Evolutionary conservation across 1,140 invertebrate genomes (phyloP), one percentile per base, ranked within the genome.

Genomic region (Temnothorax longispinosus): DNA sequence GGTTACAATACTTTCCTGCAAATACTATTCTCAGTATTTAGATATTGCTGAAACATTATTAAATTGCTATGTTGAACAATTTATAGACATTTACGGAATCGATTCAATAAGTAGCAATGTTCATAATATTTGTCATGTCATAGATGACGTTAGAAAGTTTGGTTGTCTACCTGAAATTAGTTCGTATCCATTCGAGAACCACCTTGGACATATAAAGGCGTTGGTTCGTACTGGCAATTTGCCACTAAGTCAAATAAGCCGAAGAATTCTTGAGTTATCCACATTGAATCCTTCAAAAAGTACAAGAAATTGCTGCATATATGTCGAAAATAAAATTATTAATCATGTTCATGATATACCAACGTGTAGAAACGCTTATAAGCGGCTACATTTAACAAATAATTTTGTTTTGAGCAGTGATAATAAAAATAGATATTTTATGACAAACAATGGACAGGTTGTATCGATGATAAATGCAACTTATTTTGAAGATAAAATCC

Each of bases 61-160:
- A 54, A 52, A 38, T 11, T 0, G 7, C 7, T 72, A 72, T 72
- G 4, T 72, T 35, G 50, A 72, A 3, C 1, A 10, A 52, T 72
- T 72, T n/a, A 72, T 72, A n/a, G 27, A 72, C 15, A 72, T 72
- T 54, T 72, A 72, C 7, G 47, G 69, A 35, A 72, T 72, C 2
- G 69, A 72, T 54, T 72, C 69, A 5, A 35, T 72, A 15, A 72
- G 69, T 21, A 72, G 69, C 10, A 72, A 72, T 27, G 69, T 72
- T 13, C 69, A 72, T 35, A 72, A 54, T 11, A n/a, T 72, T 18
- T 72, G 69, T 35, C 69, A 72, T 54, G 69, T 72, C 3, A 5
- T 72, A 52, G 27, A 72, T 35, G 69, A 72, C 18, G 47, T 72
- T 54, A 72, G 18, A 35, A 72, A 54, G 50, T 72, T 72, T 72